Evolutionary conservation across 2,888 invertebrate species (phyloP), one percentile per base, ranked within the genome.

Genomic region (Autographa pulchrina): DNA sequence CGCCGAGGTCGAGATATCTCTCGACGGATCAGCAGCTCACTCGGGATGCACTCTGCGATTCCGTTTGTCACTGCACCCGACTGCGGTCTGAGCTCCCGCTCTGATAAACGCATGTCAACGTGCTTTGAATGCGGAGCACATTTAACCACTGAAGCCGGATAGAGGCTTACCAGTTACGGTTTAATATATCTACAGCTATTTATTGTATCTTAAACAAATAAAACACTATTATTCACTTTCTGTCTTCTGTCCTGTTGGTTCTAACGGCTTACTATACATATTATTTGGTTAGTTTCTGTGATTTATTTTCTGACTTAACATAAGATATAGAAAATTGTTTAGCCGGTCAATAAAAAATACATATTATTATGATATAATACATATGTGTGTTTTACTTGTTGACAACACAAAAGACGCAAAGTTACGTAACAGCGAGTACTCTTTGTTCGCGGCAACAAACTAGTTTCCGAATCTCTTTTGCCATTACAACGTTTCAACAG

Each of bases 11-110:
- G 94, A 92, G 93, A 92, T 95, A 95, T 95, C 95, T 93, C 92
- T 91, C 89, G 90, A 87, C 94, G 92, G 95, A 95, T 95, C 96
- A 94, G 93, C 93, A 88, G 91, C 92, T 92, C 94, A 92, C 93
- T 94, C 92, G 92, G 94, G 94, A 90, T 92, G 93, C 93, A 94
- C 95, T 95, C 92, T 92, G 91, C 92, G 92, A 95, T 95, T 95
- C 96, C 93, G 95, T 96, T 95, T 96, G 96, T 94, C 94, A 91
- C 91, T 90, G 91, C 91, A 87, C 90, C 90, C 91, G 90, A 88
- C 89, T 93, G 93, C 90, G 92, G 93, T 90, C 89, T 91, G 89
- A 90, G 91, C 92, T 91, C 91, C 90, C 91, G 91, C 93, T 92
- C 93, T 92, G 94, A 93, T 95, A 94, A 95, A 94, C 94, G 92